A percentile compares a stretch with the other conserved stretches of the same genome.
phyloP scores from a whole-genome alignment of 2,797 vertebrate genomes.

The Paguma larvata region DNA sequence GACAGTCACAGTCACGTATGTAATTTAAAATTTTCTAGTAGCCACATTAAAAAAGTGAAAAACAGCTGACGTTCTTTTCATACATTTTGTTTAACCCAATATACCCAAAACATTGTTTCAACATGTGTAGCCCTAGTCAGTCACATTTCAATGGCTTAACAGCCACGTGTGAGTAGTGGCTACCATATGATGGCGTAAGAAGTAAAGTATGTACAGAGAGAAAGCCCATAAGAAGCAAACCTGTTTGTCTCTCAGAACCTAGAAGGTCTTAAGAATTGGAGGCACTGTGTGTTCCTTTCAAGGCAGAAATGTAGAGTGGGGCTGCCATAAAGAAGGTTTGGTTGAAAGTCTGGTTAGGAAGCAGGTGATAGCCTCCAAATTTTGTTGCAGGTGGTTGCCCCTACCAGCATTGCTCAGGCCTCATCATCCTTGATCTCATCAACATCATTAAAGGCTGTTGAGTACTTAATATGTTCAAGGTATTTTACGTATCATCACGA shows the following conservation, averaged over 20 bases:
- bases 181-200: neutral
- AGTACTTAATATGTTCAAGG: neutral
- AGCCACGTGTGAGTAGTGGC: neutral
- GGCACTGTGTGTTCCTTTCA: neutral
- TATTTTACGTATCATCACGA: neutral
- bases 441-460: neutral
- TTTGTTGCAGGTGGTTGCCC: neutral
- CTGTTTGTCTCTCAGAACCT: neutral
- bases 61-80: neutral
- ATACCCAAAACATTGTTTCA: constrained; percentile 13
- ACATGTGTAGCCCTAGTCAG: neutral
- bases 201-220: neutral
- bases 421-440: neutral
- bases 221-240: neutral
- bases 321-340: neutral
- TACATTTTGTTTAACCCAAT: neutral
- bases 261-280: neutral
- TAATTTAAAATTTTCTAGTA: neutral
- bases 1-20: neutral
- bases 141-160: neutral
- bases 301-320: neutral
- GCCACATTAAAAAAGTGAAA: constrained; percentile 8
- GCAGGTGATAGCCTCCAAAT: neutral
- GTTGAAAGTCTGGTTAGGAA: constrained; percentile 17
- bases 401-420: neutral